These are phyloP conservation scores for Diaperis boleti DNA, from an alignment of 2,888 invertebrate species.

Conservation along the genomic window DNA sequence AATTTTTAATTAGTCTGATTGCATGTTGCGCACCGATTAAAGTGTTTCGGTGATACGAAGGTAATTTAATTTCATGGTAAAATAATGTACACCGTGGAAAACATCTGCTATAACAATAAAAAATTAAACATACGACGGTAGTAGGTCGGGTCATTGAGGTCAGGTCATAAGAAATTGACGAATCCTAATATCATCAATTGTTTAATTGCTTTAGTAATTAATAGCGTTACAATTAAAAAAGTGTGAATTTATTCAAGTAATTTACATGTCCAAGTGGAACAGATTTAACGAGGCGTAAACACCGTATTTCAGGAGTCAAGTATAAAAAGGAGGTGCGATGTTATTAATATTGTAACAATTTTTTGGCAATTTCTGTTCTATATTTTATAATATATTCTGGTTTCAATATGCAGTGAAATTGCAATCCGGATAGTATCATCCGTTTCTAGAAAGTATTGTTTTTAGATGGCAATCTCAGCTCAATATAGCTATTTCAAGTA, in stretches of 20 bases:
- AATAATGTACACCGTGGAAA: slow-evolving; percentile 13
- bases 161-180: not conserved
- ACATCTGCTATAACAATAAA: slow-evolving; percentile 6
- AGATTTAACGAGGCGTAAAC: slow-evolving; percentile 14
- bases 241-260: slow-evolving; percentile 14
- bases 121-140: not conserved
- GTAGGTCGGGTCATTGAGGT: slow-evolving; percentile 11
- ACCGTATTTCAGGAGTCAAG: slow-evolving; percentile 12
- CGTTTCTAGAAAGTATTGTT: too few species aligned
- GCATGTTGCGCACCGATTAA: slow-evolving; percentile 16
- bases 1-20: slow-evolving; percentile 20
- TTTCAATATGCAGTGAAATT: too few species aligned
- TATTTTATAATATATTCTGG: too few species aligned
- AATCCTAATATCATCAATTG: not conserved
- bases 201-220: not conserved
- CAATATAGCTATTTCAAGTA: too few species aligned
- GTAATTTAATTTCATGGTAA: slow-evolving; percentile 18
- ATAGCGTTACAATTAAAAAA: not conserved
- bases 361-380: not conserved
- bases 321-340: not conserved
- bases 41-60: slow-evolving; percentile 4
- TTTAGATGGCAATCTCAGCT: too few species aligned
- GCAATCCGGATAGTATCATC: too few species aligned
- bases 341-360: not conserved
- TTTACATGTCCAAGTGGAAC: slow-evolving; percentile 11